These are phyloP conservation scores for Dicrurus megarhynchus DNA, from an alignment of 2,113 vertebrate genomes.

Conservation along the genomic window DNA sequence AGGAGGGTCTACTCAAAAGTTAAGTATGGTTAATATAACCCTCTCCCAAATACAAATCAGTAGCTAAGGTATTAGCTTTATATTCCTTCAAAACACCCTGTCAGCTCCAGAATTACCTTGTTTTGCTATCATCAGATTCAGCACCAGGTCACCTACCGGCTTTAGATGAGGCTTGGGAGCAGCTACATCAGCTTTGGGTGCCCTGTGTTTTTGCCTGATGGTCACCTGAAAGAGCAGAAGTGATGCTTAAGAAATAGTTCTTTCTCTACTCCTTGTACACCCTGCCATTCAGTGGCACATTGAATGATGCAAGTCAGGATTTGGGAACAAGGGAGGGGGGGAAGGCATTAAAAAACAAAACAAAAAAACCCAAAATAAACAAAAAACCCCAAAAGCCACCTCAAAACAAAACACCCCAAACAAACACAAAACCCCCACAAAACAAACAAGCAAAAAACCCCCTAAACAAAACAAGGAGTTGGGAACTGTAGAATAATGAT, in stretches of 20 bases:
- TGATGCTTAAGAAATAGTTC: background rate
- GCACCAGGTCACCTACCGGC: background rate
- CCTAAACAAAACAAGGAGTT: background rate
- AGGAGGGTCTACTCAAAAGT: background rate
- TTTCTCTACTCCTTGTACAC: background rate
- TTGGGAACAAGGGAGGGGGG: background rate
- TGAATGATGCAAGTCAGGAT: background rate
- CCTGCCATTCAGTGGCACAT: background rate
- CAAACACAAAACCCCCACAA: background rate
- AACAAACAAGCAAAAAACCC: background rate
- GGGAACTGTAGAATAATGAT: background rate
- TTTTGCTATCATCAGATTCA: background rate
- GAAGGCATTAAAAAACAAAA: background rate
- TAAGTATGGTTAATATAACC: background rate
- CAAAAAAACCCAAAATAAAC: background rate
- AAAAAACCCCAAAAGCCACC: background rate
- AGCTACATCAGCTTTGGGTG: background rate
- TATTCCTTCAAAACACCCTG: background rate
- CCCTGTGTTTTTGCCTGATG: background rate
- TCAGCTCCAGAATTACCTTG: background rate
- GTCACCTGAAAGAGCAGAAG: slow-evolving; percentile 24
- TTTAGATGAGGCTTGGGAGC: background rate
- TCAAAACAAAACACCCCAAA: background rate
- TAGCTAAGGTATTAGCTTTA: background rate
- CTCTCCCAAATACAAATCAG: background rate